phyloP scores from a whole-genome alignment of 37 sponge, comb jelly and placozoan genomes.

The Bolinopsis microptera region DNA sequence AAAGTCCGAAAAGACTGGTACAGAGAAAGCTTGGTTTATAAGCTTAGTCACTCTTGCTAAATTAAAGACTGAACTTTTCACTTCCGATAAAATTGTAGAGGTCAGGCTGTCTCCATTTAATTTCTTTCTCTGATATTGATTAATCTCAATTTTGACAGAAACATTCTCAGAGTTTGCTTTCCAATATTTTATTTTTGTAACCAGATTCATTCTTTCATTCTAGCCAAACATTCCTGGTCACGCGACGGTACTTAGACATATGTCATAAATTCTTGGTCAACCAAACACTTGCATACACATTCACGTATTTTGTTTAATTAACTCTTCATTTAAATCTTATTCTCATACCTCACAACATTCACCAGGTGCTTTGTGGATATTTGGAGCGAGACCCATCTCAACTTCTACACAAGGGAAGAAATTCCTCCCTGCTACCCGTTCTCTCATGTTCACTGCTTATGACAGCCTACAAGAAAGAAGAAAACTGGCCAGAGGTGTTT shows the following conservation, averaged over 20 bases:
- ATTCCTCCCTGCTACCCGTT: constrained; percentile 44
- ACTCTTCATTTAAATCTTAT: too few species aligned
- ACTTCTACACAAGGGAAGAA: constrained; percentile 21
- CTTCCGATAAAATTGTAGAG: constrained; percentile 49
- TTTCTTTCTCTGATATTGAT: neutral
- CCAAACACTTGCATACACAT: too few species aligned
- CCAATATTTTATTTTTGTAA: too few species aligned
- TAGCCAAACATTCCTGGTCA: too few species aligned
- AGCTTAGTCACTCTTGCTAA: constrained; percentile 52
- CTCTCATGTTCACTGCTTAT: constrained; percentile 49
- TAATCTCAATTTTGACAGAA: too few species aligned
- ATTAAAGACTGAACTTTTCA: constrained; percentile 28
- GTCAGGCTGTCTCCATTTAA: neutral
- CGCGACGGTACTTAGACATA: too few species aligned
- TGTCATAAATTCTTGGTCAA: too few species aligned
- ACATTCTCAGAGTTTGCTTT: too few species aligned
- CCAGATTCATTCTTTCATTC: too few species aligned
- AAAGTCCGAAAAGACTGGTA: constrained; percentile 32
- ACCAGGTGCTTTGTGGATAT: constrained; percentile 9
- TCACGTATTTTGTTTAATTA: too few species aligned
- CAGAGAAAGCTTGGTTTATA: constrained; percentile 64
- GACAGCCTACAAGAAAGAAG: constrained; percentile 57
- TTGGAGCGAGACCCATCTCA: constrained; percentile 51
- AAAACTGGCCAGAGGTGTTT: constrained; percentile 63
- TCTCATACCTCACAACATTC: too few species aligned